Conservation (phyloP, 2,888 invertebrate species). For the Metellina segmentata region DNA sequence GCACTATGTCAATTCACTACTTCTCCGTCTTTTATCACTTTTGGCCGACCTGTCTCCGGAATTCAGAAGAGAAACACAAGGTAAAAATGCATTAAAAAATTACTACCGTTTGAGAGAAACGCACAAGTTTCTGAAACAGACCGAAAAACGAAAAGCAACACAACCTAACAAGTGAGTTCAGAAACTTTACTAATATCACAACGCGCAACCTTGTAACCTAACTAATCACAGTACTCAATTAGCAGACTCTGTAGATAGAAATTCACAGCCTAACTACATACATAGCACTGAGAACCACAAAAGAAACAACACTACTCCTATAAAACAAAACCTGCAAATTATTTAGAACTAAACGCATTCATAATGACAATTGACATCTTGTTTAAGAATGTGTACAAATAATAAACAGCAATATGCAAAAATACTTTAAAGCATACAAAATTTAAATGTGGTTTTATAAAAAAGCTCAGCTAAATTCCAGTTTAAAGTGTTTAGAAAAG, state of each 20-base stretch:
- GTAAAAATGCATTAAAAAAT: not conserved
- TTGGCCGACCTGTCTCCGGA: not conserved
- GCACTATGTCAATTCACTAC: not conserved
- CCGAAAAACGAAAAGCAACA: not conserved
- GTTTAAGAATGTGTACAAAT: too few species aligned
- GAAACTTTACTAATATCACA: not conserved
- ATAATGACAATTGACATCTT: too few species aligned
- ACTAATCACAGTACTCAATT: not conserved
- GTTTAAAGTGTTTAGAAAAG: conserved; percentile 40
- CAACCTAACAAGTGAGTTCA: not conserved
- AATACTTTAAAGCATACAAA: conserved; percentile 63
- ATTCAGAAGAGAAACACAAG: not conserved
- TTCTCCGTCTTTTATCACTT: not conserved
- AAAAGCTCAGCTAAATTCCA: conserved; percentile 49
- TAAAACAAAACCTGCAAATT: too few species aligned
- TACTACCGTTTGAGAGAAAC: not conserved
- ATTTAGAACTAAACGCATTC: too few species aligned
- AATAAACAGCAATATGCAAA: conserved; percentile 35
- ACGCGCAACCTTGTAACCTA: not conserved
- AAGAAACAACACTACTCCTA: too few species aligned
- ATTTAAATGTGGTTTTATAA: conserved; percentile 8
- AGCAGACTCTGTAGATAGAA: not conserved
- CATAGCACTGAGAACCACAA: too few species aligned
- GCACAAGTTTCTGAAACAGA: too few species aligned
- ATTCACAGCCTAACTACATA: too few species aligned